phyloP scores from a whole-genome alignment of 2,113 vertebrate genomes.

The Cheirogaleus medius region DNA sequence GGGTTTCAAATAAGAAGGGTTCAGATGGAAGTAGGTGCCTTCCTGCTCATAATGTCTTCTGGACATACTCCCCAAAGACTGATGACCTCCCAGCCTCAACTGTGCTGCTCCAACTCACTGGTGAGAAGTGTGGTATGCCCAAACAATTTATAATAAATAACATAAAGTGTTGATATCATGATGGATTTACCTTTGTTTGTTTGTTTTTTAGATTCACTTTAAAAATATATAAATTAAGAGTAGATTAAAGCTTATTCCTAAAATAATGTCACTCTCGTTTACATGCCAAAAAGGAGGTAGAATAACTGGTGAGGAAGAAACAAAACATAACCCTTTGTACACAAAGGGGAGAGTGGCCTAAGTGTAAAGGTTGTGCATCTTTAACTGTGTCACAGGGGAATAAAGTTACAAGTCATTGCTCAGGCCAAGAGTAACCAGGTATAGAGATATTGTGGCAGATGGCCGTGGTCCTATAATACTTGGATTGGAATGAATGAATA shows the following conservation, averaged over 20 bases:
- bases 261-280: conserved; percentile 41
- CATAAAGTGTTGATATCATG: conserved; percentile 5
- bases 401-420: conserved; percentile 41
- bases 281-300: neutral
- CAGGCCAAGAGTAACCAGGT: conserved; percentile 36
- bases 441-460: conserved; percentile 3
- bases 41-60: neutral
- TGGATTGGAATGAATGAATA: conserved; percentile 28
- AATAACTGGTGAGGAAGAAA: conserved; percentile 47
- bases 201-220: neutral
- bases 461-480: conserved; percentile 17
- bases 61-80: neutral
- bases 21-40: conserved; percentile 7
- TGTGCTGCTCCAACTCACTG: neutral
- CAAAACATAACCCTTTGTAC: conserved; percentile 22
- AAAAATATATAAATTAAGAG: conserved; percentile 37
- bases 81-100: neutral
- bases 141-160: conserved; percentile 26
- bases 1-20: neutral
- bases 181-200: neutral
- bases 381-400: neutral
- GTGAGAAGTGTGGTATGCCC: neutral
- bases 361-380: conserved; percentile 11
- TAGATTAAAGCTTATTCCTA: conserved; percentile 4
- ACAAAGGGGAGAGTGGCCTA: neutral